Conservation (phyloP, 1,140 invertebrate species). For the Hormaphis cornu region DNA sequence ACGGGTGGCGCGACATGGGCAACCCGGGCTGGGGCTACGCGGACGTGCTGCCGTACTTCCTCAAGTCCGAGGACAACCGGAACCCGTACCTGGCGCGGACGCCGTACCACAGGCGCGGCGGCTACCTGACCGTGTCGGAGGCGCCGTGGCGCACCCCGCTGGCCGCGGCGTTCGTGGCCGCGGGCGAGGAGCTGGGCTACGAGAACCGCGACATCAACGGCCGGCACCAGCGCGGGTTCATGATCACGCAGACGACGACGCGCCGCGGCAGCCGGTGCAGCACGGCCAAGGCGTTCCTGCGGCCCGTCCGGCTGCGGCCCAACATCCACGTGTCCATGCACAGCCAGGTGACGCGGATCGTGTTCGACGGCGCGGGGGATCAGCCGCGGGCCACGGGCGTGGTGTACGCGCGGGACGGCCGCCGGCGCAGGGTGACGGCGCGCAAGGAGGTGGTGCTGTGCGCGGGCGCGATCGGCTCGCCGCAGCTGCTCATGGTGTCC, state of each 20-base stretch:
- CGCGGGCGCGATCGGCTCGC: slow-evolving; percentile 68
- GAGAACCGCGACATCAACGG: slow-evolving; percentile 69
- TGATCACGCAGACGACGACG: slow-evolving; percentile 76
- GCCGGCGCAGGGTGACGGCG: slow-evolving; percentile 54
- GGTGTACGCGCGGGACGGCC: slow-evolving; percentile 58
- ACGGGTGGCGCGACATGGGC: slow-evolving; percentile 76
- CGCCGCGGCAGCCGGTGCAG: slow-evolving; percentile 76
- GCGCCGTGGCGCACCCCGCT: slow-evolving; percentile 69
- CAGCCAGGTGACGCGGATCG: slow-evolving; percentile 61
- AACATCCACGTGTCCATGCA: slow-evolving; percentile 77
- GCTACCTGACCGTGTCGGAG: slow-evolving; percentile 75
- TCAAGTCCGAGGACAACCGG: slow-evolving; percentile 78
- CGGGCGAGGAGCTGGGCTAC: slow-evolving; percentile 69
- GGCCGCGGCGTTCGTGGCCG: slow-evolving; percentile 69
- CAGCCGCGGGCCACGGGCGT: slow-evolving; percentile 56
- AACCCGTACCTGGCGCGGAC: slow-evolving; percentile 66
- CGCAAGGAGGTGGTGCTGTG: slow-evolving; percentile 69
- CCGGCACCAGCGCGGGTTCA: slow-evolving; percentile 70
- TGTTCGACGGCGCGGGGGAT: slow-evolving; percentile 48
- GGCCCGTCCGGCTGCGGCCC: slow-evolving; percentile 62
- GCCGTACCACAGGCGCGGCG: slow-evolving; percentile 64
- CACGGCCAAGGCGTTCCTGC: slow-evolving; percentile 77
- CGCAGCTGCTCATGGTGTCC: slow-evolving; percentile 80
- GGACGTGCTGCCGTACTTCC: slow-evolving; percentile 76
- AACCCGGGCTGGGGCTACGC: slow-evolving; percentile 85